These are phyloP conservation scores for Hecatera dysodea DNA, from an alignment of 2,888 invertebrate genomes.

Conservation along the genomic window DNA sequence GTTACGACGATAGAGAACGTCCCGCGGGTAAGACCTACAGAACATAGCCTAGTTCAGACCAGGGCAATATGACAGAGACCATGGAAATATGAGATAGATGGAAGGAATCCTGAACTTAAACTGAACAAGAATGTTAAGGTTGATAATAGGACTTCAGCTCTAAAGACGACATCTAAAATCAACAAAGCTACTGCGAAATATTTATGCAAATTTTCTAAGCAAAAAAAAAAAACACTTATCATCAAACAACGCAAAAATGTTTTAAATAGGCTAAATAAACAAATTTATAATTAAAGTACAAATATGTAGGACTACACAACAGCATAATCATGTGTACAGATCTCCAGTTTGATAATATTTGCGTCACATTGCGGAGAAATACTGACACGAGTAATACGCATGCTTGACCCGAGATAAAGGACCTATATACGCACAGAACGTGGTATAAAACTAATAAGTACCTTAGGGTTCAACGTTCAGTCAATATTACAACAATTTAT, in stretches of 20 bases:
- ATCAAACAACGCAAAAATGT: no score
- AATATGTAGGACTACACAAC: slow-evolving; percentile 37
- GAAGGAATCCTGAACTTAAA: not conserved
- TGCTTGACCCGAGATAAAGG: slow-evolving; percentile 64
- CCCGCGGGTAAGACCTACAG: not conserved
- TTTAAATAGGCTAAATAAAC: slow-evolving; percentile 39
- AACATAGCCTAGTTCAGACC: not conserved
- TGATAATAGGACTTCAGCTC: not conserved
- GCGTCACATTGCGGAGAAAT: slow-evolving; percentile 54
- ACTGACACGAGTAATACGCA: slow-evolving; percentile 40
- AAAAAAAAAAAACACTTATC: no score
- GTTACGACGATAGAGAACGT: not conserved
- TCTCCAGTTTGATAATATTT: slow-evolving; percentile 54
- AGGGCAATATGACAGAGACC: not conserved
- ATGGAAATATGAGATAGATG: not conserved
- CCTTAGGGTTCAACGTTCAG: slow-evolving; percentile 50
- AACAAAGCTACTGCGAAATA: not conserved
- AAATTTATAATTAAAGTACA: slow-evolving; percentile 26
- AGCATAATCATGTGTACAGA: slow-evolving; percentile 31
- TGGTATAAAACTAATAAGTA: slow-evolving; percentile 39
- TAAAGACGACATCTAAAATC: not conserved
- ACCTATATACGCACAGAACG: slow-evolving; percentile 37
- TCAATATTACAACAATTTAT: slow-evolving; percentile 42
- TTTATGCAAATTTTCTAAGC: not conserved
- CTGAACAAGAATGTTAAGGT: not conserved